Base-by-base conservation (phyloP, 2,888 invertebrate species). In the Caenorhabditis sinica region DNA sequence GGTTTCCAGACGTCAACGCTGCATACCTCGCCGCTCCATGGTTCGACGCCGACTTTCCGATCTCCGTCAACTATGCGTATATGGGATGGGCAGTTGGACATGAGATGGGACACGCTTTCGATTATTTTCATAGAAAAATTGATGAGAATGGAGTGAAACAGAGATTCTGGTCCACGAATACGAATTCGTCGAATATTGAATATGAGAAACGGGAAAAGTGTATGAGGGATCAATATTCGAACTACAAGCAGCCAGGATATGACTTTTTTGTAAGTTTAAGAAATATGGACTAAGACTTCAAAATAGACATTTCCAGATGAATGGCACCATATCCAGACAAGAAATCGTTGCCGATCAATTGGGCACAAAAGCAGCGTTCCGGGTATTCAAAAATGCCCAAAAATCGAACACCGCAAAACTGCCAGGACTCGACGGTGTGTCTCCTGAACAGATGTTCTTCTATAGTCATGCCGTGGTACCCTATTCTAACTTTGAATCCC, bases 71-170 rank as follows among this genome's bases (percentile, higher is more conserved):
- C n/a, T 74, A 60, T 25, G 81, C 51, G 0, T 61, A 30, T 2
- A 6, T 81, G 5, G 73, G 68, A 17, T 49, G 11, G 11, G 36
- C 69, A 0, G 30, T 73, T 20, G 81, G 61, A 2, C 81, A 81
- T 23, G 81, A 81, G 45, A 61, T 81, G 9, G 81, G 81, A 8
- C 81, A 81, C 20, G 73, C 73, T 11, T 81, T 81, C 15, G 81
- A 81, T 43, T 4, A 60, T 36, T 56, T 53, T 6, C 51, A 68
- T 53, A 25, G 77, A 11, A 53, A 43, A 28, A 4, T 71, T 8
- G 77, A 77, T 63, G 69, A 61, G 28, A 69, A 51, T 8, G 77
- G 77, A 0, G n/a, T 13, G 9, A 25, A 17, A 1, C 30, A 43
- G 1, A n/a, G 30, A 0, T 15, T 9, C 0, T 75, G 75, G 75